A percentile compares a stretch with the other conserved stretches of the same genome.
phyloP scores from a whole-genome alignment of 2,113 vertebrate genomes.

The Cyprinodon tularosa region DNA sequence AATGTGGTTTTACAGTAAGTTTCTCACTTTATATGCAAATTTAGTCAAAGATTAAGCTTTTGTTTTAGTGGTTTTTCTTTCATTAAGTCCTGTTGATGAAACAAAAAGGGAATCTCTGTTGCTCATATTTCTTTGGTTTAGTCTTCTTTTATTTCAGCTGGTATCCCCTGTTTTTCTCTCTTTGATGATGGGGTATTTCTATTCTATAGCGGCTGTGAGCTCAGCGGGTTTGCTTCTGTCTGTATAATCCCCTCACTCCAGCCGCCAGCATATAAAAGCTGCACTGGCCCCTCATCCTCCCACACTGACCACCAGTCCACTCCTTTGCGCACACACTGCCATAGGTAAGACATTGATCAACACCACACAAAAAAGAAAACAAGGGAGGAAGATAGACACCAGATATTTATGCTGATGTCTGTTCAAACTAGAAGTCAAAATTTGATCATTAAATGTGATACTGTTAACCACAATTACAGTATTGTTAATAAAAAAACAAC shows the following conservation, averaged over 20 bases:
- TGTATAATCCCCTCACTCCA: constrained; percentile 73
- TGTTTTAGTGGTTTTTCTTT: neutral
- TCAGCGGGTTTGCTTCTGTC: constrained; percentile 81
- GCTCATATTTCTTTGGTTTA: constrained; percentile 14
- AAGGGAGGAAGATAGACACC: neutral
- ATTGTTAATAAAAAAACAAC: neutral
- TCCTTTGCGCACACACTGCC: constrained; percentile 69
- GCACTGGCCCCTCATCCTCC: constrained; percentile 34
- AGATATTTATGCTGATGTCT: neutral
- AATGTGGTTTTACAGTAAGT: neutral
- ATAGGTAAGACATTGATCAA: constrained; percentile 72
- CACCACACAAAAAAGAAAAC: constrained; percentile 31
- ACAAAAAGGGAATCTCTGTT: neutral
- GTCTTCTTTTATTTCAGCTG: constrained; percentile 10
- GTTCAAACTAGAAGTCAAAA: constrained; percentile 4
- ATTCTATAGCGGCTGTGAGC: constrained; percentile 79
- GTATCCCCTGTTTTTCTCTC: constrained; percentile 45
- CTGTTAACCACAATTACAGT: neutral
- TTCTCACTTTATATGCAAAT: neutral
- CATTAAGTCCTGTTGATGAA: neutral
- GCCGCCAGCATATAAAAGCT: constrained; percentile 76
- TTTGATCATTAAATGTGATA: neutral
- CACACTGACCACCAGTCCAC: constrained; percentile 69
- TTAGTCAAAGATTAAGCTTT: neutral
- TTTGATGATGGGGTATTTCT: constrained; percentile 84